Percentiles rank a stretch among this genome's conserved stretches.
Conservation (phyloP, 1,140 invertebrate species). For the Stratiolaelaps scimitus region DNA sequence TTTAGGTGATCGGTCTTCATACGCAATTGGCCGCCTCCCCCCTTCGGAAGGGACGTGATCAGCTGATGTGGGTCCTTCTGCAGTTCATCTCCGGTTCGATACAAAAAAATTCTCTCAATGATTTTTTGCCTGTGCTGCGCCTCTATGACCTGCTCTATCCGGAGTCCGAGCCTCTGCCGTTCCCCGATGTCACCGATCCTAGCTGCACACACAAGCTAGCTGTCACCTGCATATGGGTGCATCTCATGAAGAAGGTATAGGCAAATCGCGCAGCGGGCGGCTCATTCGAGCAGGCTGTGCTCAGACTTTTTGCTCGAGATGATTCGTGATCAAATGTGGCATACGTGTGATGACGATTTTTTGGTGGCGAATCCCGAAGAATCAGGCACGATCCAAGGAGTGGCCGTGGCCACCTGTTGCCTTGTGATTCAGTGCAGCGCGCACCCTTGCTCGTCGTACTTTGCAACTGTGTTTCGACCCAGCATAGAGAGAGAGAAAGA, state of each 20-base stretch:
- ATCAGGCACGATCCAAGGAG: no score
- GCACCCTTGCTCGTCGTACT: no score
- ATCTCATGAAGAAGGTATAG: slow-evolving; percentile 69
- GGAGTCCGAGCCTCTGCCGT: slow-evolving; percentile 71
- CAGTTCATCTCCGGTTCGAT: slow-evolving; percentile 94
- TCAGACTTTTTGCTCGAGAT: no score
- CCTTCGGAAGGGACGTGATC: slow-evolving; percentile 74
- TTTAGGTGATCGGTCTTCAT: slow-evolving; percentile 29
- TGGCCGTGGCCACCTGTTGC: no score
- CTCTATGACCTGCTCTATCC: slow-evolving; percentile 83
- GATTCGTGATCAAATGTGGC: no score
- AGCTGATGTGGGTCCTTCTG: slow-evolving; percentile 92
- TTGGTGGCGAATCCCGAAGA: not conserved
- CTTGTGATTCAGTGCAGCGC: no score
- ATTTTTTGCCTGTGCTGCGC: slow-evolving; percentile 78
- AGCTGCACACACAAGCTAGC: slow-evolving; percentile 82
- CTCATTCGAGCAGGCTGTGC: no score
- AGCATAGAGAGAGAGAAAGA: no score
- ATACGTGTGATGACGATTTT: no score
- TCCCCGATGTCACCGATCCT: slow-evolving; percentile 70
- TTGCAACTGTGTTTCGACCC: no score
- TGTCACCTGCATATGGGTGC: slow-evolving; percentile 89
- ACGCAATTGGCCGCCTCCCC: slow-evolving; percentile 58
- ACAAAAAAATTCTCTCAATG: slow-evolving; percentile 71
- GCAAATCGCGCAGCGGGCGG: no score